A percentile compares a stretch with the other conserved stretches of the same genome.
Evolutionary conservation across 2,113 vertebrate species (phyloP).

Genomic region (Neolamprologus modestus): DNA sequence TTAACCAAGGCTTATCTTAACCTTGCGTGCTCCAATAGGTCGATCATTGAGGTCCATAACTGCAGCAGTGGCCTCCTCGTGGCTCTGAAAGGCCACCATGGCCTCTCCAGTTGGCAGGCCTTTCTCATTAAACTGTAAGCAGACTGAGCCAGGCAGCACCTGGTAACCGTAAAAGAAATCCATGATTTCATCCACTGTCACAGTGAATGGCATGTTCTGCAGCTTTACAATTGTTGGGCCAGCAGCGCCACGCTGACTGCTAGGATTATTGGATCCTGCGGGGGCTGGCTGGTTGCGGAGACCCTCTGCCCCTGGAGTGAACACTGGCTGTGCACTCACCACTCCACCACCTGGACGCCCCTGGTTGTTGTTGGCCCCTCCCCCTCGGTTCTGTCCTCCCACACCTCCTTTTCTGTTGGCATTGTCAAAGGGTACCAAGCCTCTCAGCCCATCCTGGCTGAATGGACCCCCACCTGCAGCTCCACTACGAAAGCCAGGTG

Average conservation of each 20-base stretch:
- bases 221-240: slow-evolving; percentile 92
- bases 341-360: slow-evolving; percentile 72
- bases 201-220: slow-evolving; percentile 98
- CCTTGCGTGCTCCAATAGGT: slow-evolving; percentile 95
- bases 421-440: slow-evolving; percentile 84
- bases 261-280: slow-evolving; percentile 79
- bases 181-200: slow-evolving; percentile 95
- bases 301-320: slow-evolving; percentile 73
- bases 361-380: slow-evolving; percentile 59
- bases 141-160: slow-evolving; percentile 93
- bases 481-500: slow-evolving; percentile 84
- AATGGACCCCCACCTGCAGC: slow-evolving; percentile 76
- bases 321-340: slow-evolving; percentile 65
- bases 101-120: slow-evolving; percentile 96
- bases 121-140: slow-evolving; percentile 96
- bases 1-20: slow-evolving; percentile 91
- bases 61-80: slow-evolving; percentile 92
- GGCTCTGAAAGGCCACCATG: slow-evolving; percentile 96
- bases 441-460: slow-evolving; percentile 71
- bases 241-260: slow-evolving; percentile 30
- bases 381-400: slow-evolving; percentile 62
- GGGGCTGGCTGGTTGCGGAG: slow-evolving; percentile 76
- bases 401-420: slow-evolving; percentile 62
- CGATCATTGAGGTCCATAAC: slow-evolving; percentile 97
- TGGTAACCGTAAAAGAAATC: slow-evolving; percentile 99